Base-by-base conservation (phyloP, 1,140 invertebrate species). In the Meteorus sp. region DNA sequence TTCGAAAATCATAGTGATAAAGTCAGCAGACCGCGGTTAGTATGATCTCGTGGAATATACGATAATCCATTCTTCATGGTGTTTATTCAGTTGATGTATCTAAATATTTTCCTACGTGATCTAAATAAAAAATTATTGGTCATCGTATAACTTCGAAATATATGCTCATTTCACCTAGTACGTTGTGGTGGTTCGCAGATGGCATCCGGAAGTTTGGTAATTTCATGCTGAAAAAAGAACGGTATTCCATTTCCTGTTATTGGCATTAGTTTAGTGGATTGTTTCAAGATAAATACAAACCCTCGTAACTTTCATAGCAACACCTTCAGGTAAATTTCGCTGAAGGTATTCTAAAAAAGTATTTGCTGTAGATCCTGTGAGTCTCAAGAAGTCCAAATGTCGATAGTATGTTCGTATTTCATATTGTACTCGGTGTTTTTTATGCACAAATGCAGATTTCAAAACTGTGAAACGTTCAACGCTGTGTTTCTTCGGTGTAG, bases 281-380 rank as follows among this genome's bases (percentile, higher is more conserved):
- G 43, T 4, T 68, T 56, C 39, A 56, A 48, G 44, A 61, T 52
- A 54, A 64, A 25, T 55, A 57, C 68, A 23, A 69, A 91, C 88
- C 84, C 90, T 95, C 9, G 93, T 93, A 3, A 96, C 91, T 85
- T 96, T 97, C 81, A 99, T 87, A 15, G 92, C 91, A 45, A 98
- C 91, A 54, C 97, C 96, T 85, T 99, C 97, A 0, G 97, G 97
- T 60, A 99, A 82, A 85, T 99, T 99, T 64, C 97, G 84, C 75
- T 99, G 86, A 55, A 98, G 89, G 77, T 99, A 99, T 79, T 99
- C 97, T 23, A 99, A 79, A 76, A 93, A 94, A 17, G 97, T 98
- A 63, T 95, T 93, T 44, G 94, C 89, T 17, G 97, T 99, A 6
- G 95, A 97, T 15, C 93, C 94, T 1, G 97, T 99, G 2, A 99